Conservation (phyloP, 2,888 invertebrate species). For the Chesias legatella region DNA sequence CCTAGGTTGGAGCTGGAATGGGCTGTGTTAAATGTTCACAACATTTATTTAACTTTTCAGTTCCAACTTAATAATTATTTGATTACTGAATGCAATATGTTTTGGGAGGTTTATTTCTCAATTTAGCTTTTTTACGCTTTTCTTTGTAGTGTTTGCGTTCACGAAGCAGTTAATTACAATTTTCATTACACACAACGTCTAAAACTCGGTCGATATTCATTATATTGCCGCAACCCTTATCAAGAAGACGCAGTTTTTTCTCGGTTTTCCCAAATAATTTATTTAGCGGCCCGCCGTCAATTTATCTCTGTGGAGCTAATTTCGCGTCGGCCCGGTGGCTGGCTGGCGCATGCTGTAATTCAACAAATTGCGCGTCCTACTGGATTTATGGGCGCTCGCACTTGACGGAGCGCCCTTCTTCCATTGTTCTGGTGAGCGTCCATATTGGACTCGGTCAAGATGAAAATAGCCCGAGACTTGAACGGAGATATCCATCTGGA, state of each 20-base stretch:
- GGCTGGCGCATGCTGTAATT: slow-evolving; percentile 79
- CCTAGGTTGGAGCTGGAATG: too few relatives aligned
- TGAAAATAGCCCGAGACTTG: slow-evolving; percentile 30
- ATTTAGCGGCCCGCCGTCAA: slow-evolving; percentile 78
- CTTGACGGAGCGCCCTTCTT: slow-evolving; percentile 77
- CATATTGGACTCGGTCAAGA: slow-evolving; percentile 46
- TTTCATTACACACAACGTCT: slow-evolving; percentile 15
- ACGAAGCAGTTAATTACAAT: slow-evolving; percentile 4
- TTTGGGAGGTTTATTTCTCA: too few relatives aligned
- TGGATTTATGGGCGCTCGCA: slow-evolving; percentile 72
- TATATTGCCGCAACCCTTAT: slow-evolving; percentile 77
- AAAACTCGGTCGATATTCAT: slow-evolving; percentile 66
- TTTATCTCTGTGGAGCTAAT: slow-evolving; percentile 80
- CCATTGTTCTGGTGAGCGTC: slow-evolving; percentile 65
- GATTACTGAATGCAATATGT: too few relatives aligned
- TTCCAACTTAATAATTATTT: too few relatives aligned
- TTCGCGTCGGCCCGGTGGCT: slow-evolving; percentile 78
- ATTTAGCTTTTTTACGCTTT: too few relatives aligned
- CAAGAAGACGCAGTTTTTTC: slow-evolving; percentile 79
- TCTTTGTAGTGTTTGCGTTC: too few relatives aligned
- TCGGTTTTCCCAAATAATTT: slow-evolving; percentile 81
- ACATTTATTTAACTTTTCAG: too few relatives aligned
- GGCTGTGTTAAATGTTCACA: too few relatives aligned
- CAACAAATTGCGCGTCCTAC: slow-evolving; percentile 79
- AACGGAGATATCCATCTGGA: neutral